Evolutionary conservation across 2,113 vertebrate species (phyloP).

Genomic region (Grammomys surdaster): DNA sequence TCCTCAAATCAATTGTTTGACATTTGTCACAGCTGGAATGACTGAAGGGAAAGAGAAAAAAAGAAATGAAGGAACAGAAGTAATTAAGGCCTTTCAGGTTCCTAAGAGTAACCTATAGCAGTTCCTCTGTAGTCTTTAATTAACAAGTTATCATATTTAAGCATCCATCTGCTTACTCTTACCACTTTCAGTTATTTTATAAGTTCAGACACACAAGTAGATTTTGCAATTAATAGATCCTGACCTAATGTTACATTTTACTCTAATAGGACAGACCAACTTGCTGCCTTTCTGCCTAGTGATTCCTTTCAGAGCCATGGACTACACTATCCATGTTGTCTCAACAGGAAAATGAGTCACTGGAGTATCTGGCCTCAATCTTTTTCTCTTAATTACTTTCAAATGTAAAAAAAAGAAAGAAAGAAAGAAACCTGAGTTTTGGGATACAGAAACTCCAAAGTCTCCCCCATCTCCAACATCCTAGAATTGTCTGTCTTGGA

Average conservation of each 20-base stretch:
- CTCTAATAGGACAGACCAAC: not conserved
- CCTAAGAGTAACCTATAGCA: not conserved
- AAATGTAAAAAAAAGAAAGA: not conserved
- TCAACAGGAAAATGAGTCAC: constrained; percentile 35
- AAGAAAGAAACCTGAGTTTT: not conserved
- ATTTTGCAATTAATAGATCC: not conserved
- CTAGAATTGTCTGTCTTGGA: constrained; percentile 22
- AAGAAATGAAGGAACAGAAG: not conserved
- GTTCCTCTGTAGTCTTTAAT: constrained; percentile 36
- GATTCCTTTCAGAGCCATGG: constrained; percentile 41
- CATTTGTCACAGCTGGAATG: constrained; percentile 42
- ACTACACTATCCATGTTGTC: not conserved
- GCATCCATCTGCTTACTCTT: not conserved
- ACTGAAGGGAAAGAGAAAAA: not conserved
- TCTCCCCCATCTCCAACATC: not conserved
- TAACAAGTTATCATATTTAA: not conserved
- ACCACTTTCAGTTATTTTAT: constrained; percentile 21
- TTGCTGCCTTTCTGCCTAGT: constrained; percentile 5
- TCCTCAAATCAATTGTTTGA: constrained; percentile 49
- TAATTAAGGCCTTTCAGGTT: not conserved
- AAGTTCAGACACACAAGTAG: constrained; percentile 21
- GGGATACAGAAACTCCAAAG: not conserved
- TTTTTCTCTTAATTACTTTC: constrained; percentile 37
- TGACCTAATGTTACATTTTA: not conserved
- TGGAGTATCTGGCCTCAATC: constrained; percentile 16